Evolutionary conservation across 1,140 invertebrate genomes (phyloP).

Genomic region (Euglossa dilemma): DNA sequence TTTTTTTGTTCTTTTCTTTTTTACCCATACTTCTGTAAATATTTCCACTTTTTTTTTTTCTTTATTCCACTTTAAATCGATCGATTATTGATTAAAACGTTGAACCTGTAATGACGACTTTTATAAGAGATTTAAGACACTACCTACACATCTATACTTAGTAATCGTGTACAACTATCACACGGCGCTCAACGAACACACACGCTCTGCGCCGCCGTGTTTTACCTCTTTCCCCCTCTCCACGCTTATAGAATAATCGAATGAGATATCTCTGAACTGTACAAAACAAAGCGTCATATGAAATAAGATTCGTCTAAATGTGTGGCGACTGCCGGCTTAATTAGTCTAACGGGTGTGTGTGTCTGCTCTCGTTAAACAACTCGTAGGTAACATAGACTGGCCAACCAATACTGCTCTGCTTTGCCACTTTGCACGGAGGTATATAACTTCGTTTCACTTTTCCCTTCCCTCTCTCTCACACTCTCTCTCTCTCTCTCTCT

Average conservation of each 20-base stretch:
- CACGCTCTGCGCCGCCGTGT: constrained; percentile 9
- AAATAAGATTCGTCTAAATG: constrained; percentile 57
- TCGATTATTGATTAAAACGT: constrained; percentile 71
- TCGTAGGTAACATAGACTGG: constrained; percentile 72
- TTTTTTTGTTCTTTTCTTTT: constrained; percentile 18
- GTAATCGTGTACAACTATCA: constrained; percentile 59
- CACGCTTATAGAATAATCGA: constrained; percentile 42
- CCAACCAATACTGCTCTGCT: constrained; percentile 65
- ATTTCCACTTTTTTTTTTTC: constrained; percentile 45
- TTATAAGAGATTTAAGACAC: constrained; percentile 76
- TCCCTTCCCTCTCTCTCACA: background rate
- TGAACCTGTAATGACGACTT: constrained; percentile 72
- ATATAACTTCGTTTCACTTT: too few species aligned
- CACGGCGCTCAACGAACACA: constrained; percentile 10
- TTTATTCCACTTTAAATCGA: constrained; percentile 35
- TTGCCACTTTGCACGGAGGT: constrained; percentile 54
- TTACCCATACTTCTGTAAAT: constrained; percentile 49
- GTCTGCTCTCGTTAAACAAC: constrained; percentile 68
- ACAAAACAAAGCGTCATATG: constrained; percentile 62
- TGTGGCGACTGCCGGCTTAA: constrained; percentile 51
- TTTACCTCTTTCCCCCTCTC: background rate
- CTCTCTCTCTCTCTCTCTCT: background rate
- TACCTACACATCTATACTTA: constrained; percentile 68
- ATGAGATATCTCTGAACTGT: constrained; percentile 64
- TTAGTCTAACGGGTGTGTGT: constrained; percentile 29